These are phyloP conservation scores for Amiota minor DNA, from an alignment of 2,888 invertebrate species.

Conservation along the genomic window DNA sequence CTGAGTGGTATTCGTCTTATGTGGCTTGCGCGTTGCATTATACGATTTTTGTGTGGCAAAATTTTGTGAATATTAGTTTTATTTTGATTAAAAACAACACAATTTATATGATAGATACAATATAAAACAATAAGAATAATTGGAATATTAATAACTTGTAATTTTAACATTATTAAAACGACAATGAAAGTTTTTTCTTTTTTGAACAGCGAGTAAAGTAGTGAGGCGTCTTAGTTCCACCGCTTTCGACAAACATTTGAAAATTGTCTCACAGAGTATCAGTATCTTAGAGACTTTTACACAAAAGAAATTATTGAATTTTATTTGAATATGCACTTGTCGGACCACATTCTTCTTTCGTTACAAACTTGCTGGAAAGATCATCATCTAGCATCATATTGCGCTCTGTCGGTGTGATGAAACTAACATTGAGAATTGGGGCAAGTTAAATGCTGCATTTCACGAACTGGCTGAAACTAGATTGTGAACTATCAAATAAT, in stretches of 20 bases:
- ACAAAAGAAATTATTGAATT: constrained; percentile 53
- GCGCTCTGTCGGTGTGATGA: background rate
- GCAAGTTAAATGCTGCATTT: background rate
- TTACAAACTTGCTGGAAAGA: constrained; percentile 54
- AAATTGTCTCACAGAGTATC: constrained; percentile 48
- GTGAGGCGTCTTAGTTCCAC: constrained; percentile 51
- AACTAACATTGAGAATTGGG: background rate
- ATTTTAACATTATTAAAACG: constrained; percentile 23
- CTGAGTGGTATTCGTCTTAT: constrained; percentile 45
- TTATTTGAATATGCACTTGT: constrained; percentile 30
- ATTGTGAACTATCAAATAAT: too few relatives aligned
- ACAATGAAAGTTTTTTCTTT: constrained; percentile 21
- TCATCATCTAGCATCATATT: background rate
- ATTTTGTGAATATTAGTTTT: too few relatives aligned
- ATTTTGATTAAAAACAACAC: background rate
- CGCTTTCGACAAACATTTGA: constrained; percentile 58
- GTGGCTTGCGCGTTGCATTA: constrained; percentile 55
- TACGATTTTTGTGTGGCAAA: constrained; percentile 35
- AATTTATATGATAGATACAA: background rate
- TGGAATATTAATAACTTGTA: constrained; percentile 25
- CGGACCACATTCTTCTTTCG: constrained; percentile 54
- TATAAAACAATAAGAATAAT: constrained; percentile 35
- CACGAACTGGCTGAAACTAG: background rate
- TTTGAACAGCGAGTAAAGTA: constrained; percentile 26
- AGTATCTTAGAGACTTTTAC: constrained; percentile 59